Percentiles rank a stretch among this genome's conserved stretches.
Conservation (phyloP, 2,113 vertebrate genomes). For the Octodon degus region DNA sequence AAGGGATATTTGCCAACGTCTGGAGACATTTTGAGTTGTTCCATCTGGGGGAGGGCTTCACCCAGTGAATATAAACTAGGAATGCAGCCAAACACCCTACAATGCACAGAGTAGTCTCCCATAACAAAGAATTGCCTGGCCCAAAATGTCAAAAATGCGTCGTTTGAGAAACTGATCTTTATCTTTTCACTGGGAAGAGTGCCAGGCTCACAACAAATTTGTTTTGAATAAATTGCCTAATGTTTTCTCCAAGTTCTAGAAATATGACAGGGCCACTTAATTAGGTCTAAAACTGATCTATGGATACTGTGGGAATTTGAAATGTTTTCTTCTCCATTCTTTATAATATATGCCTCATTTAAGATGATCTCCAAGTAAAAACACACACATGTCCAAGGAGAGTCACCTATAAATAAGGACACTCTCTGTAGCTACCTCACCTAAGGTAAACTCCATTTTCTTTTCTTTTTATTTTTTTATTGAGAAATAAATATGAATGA, state of each 20-base stretch:
- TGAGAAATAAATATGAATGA: no score
- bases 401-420: conserved; percentile 2
- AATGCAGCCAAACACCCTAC: neutral
- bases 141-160: neutral
- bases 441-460: conserved; percentile 34
- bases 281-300: conserved; percentile 23
- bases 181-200: conserved; percentile 25
- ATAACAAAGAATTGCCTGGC: neutral
- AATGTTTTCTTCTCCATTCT: neutral
- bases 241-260: conserved; percentile 39
- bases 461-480: neutral
- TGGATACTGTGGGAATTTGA: neutral
- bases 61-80: neutral
- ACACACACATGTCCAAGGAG: neutral
- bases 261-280: conserved; percentile 23
- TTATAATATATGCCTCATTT: neutral
- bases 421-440: neutral
- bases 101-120: neutral
- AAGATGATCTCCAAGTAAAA: conserved; percentile 49
- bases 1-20: neutral
- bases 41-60: neutral
- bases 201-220: neutral
- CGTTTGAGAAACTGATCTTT: neutral
- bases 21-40: neutral
- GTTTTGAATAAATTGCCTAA: neutral